Base-by-base conservation (phyloP, 2,797 vertebrate genomes). In the Hydrophis major region DNA sequence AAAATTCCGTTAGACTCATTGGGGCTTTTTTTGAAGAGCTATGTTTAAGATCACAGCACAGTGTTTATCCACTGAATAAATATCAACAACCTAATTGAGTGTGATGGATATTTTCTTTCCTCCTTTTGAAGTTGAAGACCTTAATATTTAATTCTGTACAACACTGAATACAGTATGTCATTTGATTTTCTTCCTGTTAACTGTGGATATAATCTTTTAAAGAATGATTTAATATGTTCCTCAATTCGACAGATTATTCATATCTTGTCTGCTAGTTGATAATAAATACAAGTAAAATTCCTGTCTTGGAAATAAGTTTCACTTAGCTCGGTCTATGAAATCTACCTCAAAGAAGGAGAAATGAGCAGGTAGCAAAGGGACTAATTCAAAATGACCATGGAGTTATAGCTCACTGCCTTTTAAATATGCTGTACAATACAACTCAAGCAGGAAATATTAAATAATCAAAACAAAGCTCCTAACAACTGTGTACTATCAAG, bases 381-480 rank as follows among this genome's bases (percentile, higher is more conserved):
- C 2, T 63, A 32, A 55, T 59, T 78, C 37, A 32, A 57, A 37
- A 88, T 83, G 28, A 47, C 32, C 27, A 10, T 16, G n/a, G 27
- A 60, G 6, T 57, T 32, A 2, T 89, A 6, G 32, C 78, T 61
- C 57, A 61, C 32, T 56, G 63, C 18, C 37, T 59, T 18, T 11
- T 0, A 0, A 92, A 78, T 53, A 91, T 83, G 6, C 10, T 0
- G 0, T 42, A 55, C 56, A 0, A 66, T 53, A 60, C 57, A 28
- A 32, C 50, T 5, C 12, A 57, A 8, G 56, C 11, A 12, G 53
- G 86, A 88, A 88, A 10, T 87, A 74, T 69, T 78, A 88, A 86
- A 6, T 92, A 90, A 86, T 60, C 42, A 50, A 12, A 95, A 42
- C 0, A 42, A 69, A 86, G 47, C 87, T 94, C 92, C 86, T 92